Evolutionary conservation across 2,113 vertebrate species (phyloP).

Genomic region (Electrona antarctica): DNA sequence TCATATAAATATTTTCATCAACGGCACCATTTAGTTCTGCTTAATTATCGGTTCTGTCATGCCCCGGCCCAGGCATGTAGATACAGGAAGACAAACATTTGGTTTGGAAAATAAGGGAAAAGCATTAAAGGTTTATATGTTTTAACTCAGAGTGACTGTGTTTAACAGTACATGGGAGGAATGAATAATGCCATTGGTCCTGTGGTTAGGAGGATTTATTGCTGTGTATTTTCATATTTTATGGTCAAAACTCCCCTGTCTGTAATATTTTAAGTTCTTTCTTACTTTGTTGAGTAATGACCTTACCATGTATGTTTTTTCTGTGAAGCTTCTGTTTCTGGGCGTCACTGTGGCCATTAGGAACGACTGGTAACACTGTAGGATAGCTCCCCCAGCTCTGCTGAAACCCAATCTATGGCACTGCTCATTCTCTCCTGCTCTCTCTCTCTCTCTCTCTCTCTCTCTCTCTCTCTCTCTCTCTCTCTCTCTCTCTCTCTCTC

Average conservation of each 20-base stretch:
- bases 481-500: background rate
- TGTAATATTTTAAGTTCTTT: conserved; percentile 73
- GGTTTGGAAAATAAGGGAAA: conserved; percentile 75
- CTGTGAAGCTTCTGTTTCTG: conserved; percentile 76
- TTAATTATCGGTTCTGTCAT: conserved; percentile 65
- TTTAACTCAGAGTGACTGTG: conserved; percentile 67
- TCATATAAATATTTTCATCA: conserved; percentile 64
- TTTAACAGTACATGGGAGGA: conserved; percentile 73
- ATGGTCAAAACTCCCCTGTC: conserved; percentile 72
- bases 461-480: background rate
- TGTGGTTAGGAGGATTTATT: conserved; percentile 74
- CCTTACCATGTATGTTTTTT: conserved; percentile 74
- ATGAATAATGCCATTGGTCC: conserved; percentile 75
- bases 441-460: conserved; percentile 15
- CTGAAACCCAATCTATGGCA: conserved; percentile 51
- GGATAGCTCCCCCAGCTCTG: conserved; percentile 51
- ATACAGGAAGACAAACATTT: conserved; percentile 80
- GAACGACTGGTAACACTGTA: conserved; percentile 55
- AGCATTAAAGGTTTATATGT: conserved; percentile 77
- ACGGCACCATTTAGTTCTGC: conserved; percentile 55
- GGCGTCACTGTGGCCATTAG: conserved; percentile 59
- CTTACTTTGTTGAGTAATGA: conserved; percentile 75
- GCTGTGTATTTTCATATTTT: conserved; percentile 79
- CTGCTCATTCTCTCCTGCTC: conserved; percentile 29
- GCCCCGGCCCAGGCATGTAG: conserved; percentile 47